These are phyloP conservation scores for Dryocosmus kuriphilus DNA, from an alignment of 2,888 invertebrate genomes.

Conservation along the genomic window DNA sequence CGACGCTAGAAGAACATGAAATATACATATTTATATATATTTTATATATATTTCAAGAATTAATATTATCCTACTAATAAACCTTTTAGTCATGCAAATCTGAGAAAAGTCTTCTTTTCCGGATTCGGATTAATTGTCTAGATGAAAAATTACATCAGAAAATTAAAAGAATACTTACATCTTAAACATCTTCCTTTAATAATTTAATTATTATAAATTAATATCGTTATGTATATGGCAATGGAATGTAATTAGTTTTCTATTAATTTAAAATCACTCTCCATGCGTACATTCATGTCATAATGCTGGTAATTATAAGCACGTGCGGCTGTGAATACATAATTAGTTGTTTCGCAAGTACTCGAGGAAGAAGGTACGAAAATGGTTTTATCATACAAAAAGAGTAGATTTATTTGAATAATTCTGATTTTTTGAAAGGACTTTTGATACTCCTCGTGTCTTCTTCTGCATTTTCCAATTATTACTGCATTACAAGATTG, in stretches of 20 bases:
- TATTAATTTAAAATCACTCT: constrained; percentile 29
- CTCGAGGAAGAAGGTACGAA: background rate
- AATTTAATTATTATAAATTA: constrained; percentile 21
- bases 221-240: constrained; percentile 7
- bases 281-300: background rate
- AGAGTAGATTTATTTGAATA: background rate
- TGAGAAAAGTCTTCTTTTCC: background rate
- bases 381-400: background rate
- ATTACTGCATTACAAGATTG: background rate
- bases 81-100: background rate
- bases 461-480: background rate
- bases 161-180: background rate
- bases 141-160: no score
- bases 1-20: background rate
- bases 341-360: background rate
- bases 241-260: constrained; percentile 33
- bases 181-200: constrained; percentile 48
- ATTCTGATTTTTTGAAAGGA: background rate
- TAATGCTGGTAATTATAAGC: background rate
- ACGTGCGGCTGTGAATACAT: background rate
- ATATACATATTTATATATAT: constrained; percentile 3
- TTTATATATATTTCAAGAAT: background rate
- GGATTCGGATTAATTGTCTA: no score
- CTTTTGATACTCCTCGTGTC: background rate
- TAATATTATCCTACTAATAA: constrained; percentile 9